A percentile compares a stretch with the other conserved stretches of the same genome.
Evolutionary conservation across 2,113 vertebrate genomes (phyloP).

Genomic region (Larimichthys crocea): DNA sequence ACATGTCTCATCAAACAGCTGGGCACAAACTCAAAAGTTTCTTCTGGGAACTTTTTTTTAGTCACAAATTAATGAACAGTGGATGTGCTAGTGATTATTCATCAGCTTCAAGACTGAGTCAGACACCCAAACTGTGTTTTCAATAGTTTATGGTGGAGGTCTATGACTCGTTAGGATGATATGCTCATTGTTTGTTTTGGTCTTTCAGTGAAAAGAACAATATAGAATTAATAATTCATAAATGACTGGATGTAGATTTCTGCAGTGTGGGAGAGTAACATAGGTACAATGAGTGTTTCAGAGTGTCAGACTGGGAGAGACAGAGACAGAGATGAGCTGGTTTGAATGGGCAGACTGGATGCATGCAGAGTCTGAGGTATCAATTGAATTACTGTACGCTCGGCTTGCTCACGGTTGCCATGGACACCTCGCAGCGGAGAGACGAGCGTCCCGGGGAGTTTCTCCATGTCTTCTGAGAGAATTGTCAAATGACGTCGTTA

Average conservation of each 20-base stretch:
- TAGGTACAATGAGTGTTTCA: constrained; percentile 21
- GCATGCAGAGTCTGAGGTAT: constrained; percentile 46
- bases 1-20: neutral
- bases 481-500: constrained; percentile 67
- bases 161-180: neutral
- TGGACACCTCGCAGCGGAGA: constrained; percentile 67
- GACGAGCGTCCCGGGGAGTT: constrained; percentile 55
- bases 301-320: neutral
- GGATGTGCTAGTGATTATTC: no score
- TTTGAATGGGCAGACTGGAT: constrained; percentile 25
- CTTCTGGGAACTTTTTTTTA: no score
- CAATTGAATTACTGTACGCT: constrained; percentile 69
- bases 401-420: constrained; percentile 70
- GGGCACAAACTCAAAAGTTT: no score
- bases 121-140: no score
- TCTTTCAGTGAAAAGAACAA: neutral
- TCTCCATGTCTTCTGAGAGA: constrained; percentile 52
- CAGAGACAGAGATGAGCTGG: constrained; percentile 14
- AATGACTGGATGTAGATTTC: neutral
- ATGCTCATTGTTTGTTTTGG: neutral
- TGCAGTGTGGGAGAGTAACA: neutral
- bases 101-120: no score
- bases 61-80: no score
- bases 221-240: neutral
- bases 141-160: no score